Base-by-base conservation (phyloP, 2,113 vertebrate species). In the Sinocyclocheilus anophthalmus region DNA sequence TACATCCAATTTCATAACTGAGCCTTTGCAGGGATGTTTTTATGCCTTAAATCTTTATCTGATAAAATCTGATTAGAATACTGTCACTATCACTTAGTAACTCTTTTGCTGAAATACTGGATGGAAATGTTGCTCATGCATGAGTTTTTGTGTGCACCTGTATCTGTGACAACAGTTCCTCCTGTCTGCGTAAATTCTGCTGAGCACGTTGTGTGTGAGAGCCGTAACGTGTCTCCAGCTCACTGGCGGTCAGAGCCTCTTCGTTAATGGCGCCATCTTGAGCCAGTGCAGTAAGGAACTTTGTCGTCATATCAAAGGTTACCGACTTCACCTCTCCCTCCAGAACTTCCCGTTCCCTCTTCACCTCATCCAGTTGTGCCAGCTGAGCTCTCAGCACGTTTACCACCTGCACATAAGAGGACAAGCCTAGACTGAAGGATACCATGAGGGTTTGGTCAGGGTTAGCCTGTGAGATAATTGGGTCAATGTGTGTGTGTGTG, bases 211-310 rank as follows among this genome's bases (percentile, higher is more conserved):
- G 93, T 22, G 95, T 98, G 89, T 97, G 95, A 87, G 92, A 81
- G n/a, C 97, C 95, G 86, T 99, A 99, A 93, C 96, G 85, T 85
- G 95, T 93, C 90, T 99, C 97, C 72, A 99, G 91, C 88, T 99
- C 97, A 0, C 93, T 87, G 22, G 96, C 91, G 12, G 97, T 98
- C 83, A 99, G 93, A 73, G 94, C 95, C 92, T 99, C 98, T 89
- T 99, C 98, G 22, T 96, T 97, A 91, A 99, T 95, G 90, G 96
- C 95, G 26, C 97, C 97, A 81, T 99, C 97, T 89, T 99, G 96
- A 0, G 94, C 96, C 76, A 99, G 94, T 1, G 98, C 97, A 0
- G 93, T 95, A 91, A 99, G 93, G 93, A 99, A 99, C 92, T 95
- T 94, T 88, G 93, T 90, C 0, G 96, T 96, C 97, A 99, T 97